Evolutionary conservation across 2,113 vertebrate species (phyloP).

Genomic region (Misgurnus anguillicaudatus): DNA sequence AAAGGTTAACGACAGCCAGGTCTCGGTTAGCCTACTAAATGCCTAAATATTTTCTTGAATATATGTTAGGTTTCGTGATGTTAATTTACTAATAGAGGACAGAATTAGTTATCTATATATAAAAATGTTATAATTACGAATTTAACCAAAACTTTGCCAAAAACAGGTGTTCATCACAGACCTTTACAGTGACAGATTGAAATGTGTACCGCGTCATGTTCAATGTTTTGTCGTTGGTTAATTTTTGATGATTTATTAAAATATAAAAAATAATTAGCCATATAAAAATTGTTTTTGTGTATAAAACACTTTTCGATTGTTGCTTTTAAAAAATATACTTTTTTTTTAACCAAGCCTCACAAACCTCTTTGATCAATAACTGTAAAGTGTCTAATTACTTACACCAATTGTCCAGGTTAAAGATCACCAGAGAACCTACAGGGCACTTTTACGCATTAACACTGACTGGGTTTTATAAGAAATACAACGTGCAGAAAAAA

Average conservation of each 20-base stretch:
- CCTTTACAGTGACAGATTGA: no score
- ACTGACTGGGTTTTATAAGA: slow-evolving; percentile 53
- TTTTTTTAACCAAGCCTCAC: not conserved
- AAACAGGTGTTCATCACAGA: no score
- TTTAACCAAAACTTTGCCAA: no score
- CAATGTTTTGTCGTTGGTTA: no score
- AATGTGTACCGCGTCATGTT: no score
- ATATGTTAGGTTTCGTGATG: no score
- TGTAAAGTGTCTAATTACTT: not conserved
- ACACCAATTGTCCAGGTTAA: not conserved
- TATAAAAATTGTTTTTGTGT: no score
- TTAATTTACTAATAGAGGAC: not conserved
- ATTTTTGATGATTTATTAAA: not conserved
- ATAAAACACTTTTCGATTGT: not conserved
- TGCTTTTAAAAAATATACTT: not conserved
- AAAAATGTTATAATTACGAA: not conserved
- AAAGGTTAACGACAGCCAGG: no score
- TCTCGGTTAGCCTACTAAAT: no score
- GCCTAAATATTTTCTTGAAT: no score
- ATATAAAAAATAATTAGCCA: no score
- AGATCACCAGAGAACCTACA: not conserved
- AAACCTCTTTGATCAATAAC: not conserved
- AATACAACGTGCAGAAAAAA: slow-evolving; percentile 51
- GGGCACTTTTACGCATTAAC: slow-evolving; percentile 50
- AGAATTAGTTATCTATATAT: not conserved